Percentiles rank a stretch among this genome's conserved stretches.
Evolutionary conservation across 2,113 vertebrate species (phyloP).

Genomic region (Synodontis membranacea): DNA sequence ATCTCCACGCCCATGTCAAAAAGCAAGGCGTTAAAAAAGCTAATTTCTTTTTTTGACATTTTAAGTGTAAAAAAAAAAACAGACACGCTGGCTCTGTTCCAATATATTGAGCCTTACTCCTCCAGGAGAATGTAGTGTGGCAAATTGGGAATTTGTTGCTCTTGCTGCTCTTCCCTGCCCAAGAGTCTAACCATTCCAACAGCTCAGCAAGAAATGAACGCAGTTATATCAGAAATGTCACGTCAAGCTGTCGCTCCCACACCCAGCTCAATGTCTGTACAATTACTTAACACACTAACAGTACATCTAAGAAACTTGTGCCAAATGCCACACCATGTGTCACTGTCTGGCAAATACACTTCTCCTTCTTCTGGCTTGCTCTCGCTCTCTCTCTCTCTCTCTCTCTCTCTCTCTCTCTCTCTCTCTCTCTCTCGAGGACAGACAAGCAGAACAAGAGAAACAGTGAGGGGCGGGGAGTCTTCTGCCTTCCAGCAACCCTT

Average conservation of each 20-base stretch:
- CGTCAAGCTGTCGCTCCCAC: constrained; percentile 59
- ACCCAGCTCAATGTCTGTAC: constrained; percentile 53
- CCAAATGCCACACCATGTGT: constrained; percentile 53
- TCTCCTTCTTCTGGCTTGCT: no score
- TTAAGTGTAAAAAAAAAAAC: neutral
- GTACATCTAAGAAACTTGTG: constrained; percentile 26
- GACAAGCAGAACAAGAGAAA: constrained; percentile 57
- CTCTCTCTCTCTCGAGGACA: constrained; percentile 11
- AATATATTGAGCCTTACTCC: neutral
- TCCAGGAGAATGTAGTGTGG: constrained; percentile 45
- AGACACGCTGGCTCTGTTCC: neutral
- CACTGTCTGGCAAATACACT: constrained; percentile 54
- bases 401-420: neutral
- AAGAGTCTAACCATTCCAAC: constrained; percentile 58
- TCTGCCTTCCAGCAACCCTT: constrained; percentile 23
- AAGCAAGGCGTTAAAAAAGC: neutral
- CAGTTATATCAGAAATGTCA: constrained; percentile 58
- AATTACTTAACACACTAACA: constrained; percentile 51
- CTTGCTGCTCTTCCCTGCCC: constrained; percentile 54
- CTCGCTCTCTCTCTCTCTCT: neutral
- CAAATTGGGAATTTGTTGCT: constrained; percentile 66
- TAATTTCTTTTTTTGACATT: neutral
- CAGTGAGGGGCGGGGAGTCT: constrained; percentile 11
- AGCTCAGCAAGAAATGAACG: constrained; percentile 62
- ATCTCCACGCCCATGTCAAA: neutral